A percentile compares a stretch with the other conserved stretches of the same genome.
phyloP scores from a whole-genome alignment of 2,888 invertebrate genomes.

The Liposcelis brunnea region DNA sequence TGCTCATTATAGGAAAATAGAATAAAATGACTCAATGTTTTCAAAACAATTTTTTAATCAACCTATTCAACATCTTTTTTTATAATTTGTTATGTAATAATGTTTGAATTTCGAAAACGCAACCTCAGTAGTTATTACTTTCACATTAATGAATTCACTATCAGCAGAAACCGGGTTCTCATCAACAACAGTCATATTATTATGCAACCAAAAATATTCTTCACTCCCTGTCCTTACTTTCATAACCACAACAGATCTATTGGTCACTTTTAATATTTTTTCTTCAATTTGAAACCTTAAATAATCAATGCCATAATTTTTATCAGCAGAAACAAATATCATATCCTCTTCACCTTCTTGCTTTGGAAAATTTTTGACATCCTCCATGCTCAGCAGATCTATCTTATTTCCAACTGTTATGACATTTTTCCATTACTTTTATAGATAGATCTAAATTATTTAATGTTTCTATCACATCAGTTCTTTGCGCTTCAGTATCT shows the following conservation, averaged over 20 bases:
- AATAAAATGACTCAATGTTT: too few relatives aligned
- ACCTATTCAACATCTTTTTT: background rate
- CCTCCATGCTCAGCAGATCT: slow-evolving; percentile 26
- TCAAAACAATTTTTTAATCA: too few relatives aligned
- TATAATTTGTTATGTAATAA: slow-evolving; percentile 23
- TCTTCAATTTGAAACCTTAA: slow-evolving; percentile 30
- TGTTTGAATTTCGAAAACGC: slow-evolving; percentile 37
- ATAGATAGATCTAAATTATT: slow-evolving; percentile 30
- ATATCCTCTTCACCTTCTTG: slow-evolving; percentile 36
- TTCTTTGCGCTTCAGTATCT: slow-evolving; percentile 44
- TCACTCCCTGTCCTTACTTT: slow-evolving; percentile 39
- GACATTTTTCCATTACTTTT: slow-evolving; percentile 33
- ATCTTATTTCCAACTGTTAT: slow-evolving; percentile 60
- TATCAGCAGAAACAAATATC: slow-evolving; percentile 25
- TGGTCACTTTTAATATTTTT: slow-evolving; percentile 33
- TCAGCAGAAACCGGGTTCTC: slow-evolving; percentile 32
- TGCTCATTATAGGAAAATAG: too few relatives aligned
- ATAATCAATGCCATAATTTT: slow-evolving; percentile 27
- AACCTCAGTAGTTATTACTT: slow-evolving; percentile 36
- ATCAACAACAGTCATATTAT: slow-evolving; percentile 39
- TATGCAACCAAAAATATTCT: slow-evolving; percentile 42
- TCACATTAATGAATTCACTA: slow-evolving; percentile 34
- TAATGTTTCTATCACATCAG: slow-evolving; percentile 51
- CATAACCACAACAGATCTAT: slow-evolving; percentile 33
- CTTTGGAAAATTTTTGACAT: slow-evolving; percentile 2